Conservation (phyloP, 2,113 vertebrate genomes). For the Clarias macrocephalus region DNA sequence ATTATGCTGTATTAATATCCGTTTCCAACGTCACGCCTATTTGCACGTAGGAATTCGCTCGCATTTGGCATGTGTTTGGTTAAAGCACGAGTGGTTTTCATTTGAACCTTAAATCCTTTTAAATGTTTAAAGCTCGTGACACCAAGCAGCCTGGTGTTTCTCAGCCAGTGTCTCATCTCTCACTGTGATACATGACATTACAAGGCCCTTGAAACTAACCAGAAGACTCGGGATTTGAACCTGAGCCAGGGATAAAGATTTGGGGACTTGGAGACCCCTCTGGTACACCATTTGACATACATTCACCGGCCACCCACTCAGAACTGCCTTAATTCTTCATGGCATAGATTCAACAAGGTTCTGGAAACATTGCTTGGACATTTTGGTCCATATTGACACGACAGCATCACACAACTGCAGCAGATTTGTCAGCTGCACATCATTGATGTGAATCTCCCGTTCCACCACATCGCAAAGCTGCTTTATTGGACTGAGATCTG, state of each 20-base stretch:
- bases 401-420: too few relatives aligned
- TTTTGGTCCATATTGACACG: too few relatives aligned
- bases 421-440: too few relatives aligned
- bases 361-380: too few relatives aligned
- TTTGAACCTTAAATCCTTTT: constrained; percentile 41
- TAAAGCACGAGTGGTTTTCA: constrained; percentile 36
- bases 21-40: not conserved
- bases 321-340: too few relatives aligned
- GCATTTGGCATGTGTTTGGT: constrained; percentile 8
- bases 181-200: constrained; percentile 24
- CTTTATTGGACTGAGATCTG: too few relatives aligned
- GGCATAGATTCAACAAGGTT: too few relatives aligned
- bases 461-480: too few relatives aligned
- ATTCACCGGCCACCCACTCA: too few relatives aligned
- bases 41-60: not conserved
- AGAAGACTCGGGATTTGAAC: not conserved
- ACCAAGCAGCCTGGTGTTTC: constrained; percentile 37
- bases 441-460: too few relatives aligned
- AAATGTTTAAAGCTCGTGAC: constrained; percentile 50
- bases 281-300: not conserved
- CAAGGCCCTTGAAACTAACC: constrained; percentile 39
- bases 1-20: not conserved
- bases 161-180: constrained; percentile 40
- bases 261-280: not conserved
- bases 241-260: not conserved